Conservation (phyloP, 2,113 vertebrate species). For the Thoracochromis brauschi region DNA sequence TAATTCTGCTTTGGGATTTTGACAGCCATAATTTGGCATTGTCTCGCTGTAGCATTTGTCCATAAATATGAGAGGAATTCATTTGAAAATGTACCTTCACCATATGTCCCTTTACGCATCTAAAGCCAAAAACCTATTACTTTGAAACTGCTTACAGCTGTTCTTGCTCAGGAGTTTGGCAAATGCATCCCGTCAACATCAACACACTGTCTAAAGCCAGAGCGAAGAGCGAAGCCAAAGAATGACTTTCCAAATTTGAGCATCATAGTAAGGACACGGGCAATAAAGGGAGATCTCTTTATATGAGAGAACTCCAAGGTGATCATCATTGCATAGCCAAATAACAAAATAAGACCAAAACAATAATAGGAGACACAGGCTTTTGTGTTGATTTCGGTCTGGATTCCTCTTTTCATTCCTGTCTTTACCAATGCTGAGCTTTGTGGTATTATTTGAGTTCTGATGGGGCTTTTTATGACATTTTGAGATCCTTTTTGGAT, state of each 20-base stretch:
- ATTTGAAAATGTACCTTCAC: constrained; percentile 26
- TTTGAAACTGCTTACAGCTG: constrained; percentile 43
- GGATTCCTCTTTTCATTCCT: not conserved
- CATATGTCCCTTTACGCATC: constrained; percentile 13
- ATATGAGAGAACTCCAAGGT: not conserved
- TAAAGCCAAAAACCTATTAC: constrained; percentile 25
- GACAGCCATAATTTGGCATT: not conserved
- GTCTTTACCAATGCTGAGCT: not conserved
- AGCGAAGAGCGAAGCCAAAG: not conserved
- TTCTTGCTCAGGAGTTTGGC: constrained; percentile 48
- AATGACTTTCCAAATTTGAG: not conserved
- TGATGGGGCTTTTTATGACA: not conserved
- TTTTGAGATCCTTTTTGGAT: not conserved
- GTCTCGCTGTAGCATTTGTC: not conserved
- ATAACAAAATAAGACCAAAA: not conserved
- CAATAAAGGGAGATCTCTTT: not conserved
- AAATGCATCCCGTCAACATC: constrained; percentile 19
- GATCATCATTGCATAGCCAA: not conserved
- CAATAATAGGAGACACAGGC: not conserved
- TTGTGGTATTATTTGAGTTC: not conserved
- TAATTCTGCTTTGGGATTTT: not conserved
- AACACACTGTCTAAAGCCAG: constrained; percentile 20
- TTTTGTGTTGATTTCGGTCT: not conserved
- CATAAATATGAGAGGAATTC: not conserved
- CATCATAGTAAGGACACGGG: not conserved